Conservation (phyloP, 2,888 invertebrate genomes). For the Euzetes globulus region DNA sequence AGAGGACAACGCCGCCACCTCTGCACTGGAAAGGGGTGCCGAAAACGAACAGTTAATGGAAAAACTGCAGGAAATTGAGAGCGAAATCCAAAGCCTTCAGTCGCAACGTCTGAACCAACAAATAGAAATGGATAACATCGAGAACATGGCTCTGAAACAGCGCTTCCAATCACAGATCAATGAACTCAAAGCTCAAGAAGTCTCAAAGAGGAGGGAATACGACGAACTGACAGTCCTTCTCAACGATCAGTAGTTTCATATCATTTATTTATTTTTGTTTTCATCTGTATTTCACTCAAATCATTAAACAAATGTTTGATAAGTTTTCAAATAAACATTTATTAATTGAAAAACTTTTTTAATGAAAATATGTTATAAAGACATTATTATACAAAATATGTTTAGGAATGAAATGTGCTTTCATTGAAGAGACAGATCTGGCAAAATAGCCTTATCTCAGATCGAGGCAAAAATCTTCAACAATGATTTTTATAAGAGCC, state of each 20-base stretch:
- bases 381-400: too few relatives aligned
- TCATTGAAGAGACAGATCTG: too few relatives aligned
- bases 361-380: too few relatives aligned
- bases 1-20: constrained; percentile 33
- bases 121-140: constrained; percentile 71
- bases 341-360: too few relatives aligned
- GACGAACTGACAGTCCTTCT: constrained; percentile 30
- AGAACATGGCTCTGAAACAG: constrained; percentile 70
- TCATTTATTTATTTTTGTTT: not conserved
- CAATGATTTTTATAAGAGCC: too few relatives aligned
- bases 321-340: too few relatives aligned
- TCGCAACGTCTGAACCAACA: constrained; percentile 68
- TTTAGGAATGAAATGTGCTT: too few relatives aligned
- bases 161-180: constrained; percentile 74
- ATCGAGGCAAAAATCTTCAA: too few relatives aligned
- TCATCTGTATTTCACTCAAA: too few relatives aligned
- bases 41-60: constrained; percentile 43
- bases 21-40: constrained; percentile 23
- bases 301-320: too few relatives aligned
- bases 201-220: constrained; percentile 46
- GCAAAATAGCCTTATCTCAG: too few relatives aligned
- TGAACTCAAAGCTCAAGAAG: constrained; percentile 63
- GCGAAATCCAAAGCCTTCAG: constrained; percentile 67
- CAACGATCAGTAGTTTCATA: not conserved
- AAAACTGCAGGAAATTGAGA: constrained; percentile 63